Percentiles rank a stretch among this genome's conserved stretches.
Conservation (phyloP, 2,797 vertebrate species). For the Anabas testudineus region DNA sequence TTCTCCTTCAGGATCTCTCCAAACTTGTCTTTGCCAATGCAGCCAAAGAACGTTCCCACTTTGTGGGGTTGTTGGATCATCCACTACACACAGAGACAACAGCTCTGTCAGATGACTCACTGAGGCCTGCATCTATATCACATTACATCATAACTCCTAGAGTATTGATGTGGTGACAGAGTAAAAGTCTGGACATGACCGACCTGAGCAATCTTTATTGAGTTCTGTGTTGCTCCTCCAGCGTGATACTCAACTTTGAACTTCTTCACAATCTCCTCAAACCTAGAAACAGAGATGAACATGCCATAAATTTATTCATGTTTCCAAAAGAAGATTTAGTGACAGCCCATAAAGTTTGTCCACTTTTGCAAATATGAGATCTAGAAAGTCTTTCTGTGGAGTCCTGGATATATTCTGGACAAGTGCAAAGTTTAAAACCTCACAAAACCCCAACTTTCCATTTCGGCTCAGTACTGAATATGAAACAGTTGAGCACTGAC, state of each 20-base stretch:
- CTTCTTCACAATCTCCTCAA: constrained; percentile 96
- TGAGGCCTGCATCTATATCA: no score
- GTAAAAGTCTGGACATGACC: constrained; percentile 56
- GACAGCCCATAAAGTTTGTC: background rate
- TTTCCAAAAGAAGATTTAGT: background rate
- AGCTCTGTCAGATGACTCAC: background rate
- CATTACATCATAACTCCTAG: background rate
- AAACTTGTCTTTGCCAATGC: constrained; percentile 96
- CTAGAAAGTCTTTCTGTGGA: background rate
- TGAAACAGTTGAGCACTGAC: no score
- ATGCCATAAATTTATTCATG: background rate
- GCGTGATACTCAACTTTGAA: constrained; percentile 98
- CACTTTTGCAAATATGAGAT: background rate
- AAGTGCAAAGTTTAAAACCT: background rate
- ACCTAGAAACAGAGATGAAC: constrained; percentile 82
- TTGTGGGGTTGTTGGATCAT: constrained; percentile 96
- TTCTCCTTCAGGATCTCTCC: constrained; percentile 96
- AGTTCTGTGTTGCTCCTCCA: constrained; percentile 98
- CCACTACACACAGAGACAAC: constrained; percentile 87
- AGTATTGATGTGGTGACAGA: background rate
- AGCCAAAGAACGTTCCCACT: constrained; percentile 96
- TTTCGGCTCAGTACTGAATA: background rate
- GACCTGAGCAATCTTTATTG: constrained; percentile 99
- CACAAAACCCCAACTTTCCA: constrained; percentile 2
- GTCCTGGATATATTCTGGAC: background rate